Conservation (phyloP, 2,888 invertebrate genomes). For the Julus scandinavius region DNA sequence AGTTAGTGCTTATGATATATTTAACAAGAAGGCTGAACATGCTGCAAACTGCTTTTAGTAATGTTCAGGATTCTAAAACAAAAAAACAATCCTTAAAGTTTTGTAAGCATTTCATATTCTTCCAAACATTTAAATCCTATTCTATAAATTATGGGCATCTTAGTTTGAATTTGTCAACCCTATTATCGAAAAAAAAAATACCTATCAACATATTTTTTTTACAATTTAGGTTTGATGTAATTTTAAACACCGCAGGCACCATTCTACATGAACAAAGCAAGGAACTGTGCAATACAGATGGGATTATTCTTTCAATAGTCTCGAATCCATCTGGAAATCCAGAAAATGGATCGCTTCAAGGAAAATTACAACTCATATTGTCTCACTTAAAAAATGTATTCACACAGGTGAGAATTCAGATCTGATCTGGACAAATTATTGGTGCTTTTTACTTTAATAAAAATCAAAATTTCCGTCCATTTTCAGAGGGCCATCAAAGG, state of each 20-base stretch:
- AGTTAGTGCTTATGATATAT: constrained; percentile 55
- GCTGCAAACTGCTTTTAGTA: not conserved
- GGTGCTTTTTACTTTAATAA: not conserved
- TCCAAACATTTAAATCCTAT: too few relatives aligned
- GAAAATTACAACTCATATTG: constrained; percentile 68
- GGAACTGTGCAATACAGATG: constrained; percentile 66
- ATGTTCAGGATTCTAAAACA: too few relatives aligned
- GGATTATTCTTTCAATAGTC: constrained; percentile 69
- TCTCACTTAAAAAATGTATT: constrained; percentile 62
- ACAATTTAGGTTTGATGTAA: constrained; percentile 67
- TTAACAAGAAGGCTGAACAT: not conserved
- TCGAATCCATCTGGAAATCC: constrained; percentile 70
- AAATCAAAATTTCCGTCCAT: constrained; percentile 51
- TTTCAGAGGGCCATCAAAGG: constrained; percentile 44
- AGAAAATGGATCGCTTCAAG: constrained; percentile 67
- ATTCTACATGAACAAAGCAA: constrained; percentile 64
- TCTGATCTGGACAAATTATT: not conserved
- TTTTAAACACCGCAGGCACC: constrained; percentile 69
- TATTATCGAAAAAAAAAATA: not conserved
- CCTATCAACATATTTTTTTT: not conserved
- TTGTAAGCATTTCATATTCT: too few relatives aligned
- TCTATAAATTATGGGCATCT: too few relatives aligned
- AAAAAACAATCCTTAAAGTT: too few relatives aligned
- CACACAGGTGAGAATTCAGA: constrained; percentile 58
- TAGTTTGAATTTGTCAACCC: too few relatives aligned